A percentile compares a stretch with the other conserved stretches of the same genome.
These are phyloP conservation scores for Nomada lathburiana DNA, from an alignment of 2,888 invertebrate species.

Conservation along the genomic window DNA sequence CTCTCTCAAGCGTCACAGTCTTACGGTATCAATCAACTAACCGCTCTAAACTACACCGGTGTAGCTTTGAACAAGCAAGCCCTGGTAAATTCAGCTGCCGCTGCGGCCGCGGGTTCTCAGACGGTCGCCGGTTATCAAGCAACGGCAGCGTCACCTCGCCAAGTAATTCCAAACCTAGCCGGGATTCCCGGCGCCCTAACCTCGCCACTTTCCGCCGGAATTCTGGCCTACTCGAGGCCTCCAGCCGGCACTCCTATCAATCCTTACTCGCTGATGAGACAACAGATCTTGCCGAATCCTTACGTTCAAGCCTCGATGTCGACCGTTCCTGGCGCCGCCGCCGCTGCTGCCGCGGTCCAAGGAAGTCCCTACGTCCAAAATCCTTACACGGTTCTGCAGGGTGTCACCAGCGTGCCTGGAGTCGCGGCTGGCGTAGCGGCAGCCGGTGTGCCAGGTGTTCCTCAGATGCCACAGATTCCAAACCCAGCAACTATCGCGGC, in stretches of 20 bases:
- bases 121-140: conserved; percentile 73
- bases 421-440: conserved; percentile 82
- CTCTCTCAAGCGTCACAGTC: conserved; percentile 84
- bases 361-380: conserved; percentile 80
- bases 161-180: conserved; percentile 73
- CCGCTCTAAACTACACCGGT: conserved; percentile 89
- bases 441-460: conserved; percentile 80
- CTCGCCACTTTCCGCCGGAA: conserved; percentile 80
- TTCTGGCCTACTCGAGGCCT: conserved; percentile 81
- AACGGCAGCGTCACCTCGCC: conserved; percentile 69
- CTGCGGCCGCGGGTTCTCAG: conserved; percentile 73
- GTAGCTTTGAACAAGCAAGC: conserved; percentile 89
- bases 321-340: conserved; percentile 71
- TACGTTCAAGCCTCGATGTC: conserved; percentile 79
- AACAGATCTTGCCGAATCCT: conserved; percentile 80
- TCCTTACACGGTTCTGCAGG: conserved; percentile 80
- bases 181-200: conserved; percentile 77
- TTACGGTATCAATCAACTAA: conserved; percentile 85
- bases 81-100: conserved; percentile 80
- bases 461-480: conserved; percentile 81
- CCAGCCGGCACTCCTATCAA: conserved; percentile 83
- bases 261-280: conserved; percentile 85
- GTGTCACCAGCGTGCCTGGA: conserved; percentile 83
- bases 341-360: conserved; percentile 75
- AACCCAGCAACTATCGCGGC: conserved; percentile 82